phyloP scores from a whole-genome alignment of 2,888 invertebrate genomes.

The Pachycephus smyrnensis region DNA sequence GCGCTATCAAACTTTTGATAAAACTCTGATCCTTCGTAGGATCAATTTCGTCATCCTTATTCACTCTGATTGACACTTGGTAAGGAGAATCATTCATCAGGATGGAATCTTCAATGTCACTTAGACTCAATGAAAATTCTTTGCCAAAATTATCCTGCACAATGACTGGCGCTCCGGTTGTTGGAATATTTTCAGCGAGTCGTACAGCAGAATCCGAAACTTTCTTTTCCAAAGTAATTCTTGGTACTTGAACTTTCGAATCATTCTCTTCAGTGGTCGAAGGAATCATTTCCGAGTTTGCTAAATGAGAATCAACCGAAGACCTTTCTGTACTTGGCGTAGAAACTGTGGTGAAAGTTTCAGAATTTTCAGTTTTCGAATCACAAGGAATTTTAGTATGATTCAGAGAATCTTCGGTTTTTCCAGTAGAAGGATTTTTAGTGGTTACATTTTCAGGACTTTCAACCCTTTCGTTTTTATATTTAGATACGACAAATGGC shows the following conservation, averaged over 20 bases:
- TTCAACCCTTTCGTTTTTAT: not conserved
- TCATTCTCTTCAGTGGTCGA: not conserved
- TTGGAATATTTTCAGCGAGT: not conserved
- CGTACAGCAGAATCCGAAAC: not conserved
- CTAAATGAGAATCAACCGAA: not conserved
- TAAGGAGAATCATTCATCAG: constrained; percentile 43
- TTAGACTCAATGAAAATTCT: constrained; percentile 7
- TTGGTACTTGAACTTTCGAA: not conserved
- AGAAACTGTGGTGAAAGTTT: not conserved
- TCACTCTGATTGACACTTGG: constrained; percentile 45
- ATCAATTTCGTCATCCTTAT: constrained; percentile 33
- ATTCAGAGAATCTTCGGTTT: not conserved
- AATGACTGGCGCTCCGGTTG: not conserved
- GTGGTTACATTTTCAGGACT: not conserved
- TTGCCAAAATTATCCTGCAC: not conserved
- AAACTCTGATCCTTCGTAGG: constrained; percentile 24
- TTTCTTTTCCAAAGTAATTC: not conserved
- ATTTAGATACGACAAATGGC: not conserved
- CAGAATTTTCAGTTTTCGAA: not conserved
- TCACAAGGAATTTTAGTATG: not conserved
- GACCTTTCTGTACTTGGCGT: not conserved
- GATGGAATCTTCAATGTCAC: constrained; percentile 26
- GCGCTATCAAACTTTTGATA: constrained; percentile 38
- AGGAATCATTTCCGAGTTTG: not conserved
- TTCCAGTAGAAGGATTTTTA: not conserved